These are phyloP conservation scores for Yoshiicerus persimilis DNA, from an alignment of 1,140 invertebrate genomes.

Conservation along the genomic window DNA sequence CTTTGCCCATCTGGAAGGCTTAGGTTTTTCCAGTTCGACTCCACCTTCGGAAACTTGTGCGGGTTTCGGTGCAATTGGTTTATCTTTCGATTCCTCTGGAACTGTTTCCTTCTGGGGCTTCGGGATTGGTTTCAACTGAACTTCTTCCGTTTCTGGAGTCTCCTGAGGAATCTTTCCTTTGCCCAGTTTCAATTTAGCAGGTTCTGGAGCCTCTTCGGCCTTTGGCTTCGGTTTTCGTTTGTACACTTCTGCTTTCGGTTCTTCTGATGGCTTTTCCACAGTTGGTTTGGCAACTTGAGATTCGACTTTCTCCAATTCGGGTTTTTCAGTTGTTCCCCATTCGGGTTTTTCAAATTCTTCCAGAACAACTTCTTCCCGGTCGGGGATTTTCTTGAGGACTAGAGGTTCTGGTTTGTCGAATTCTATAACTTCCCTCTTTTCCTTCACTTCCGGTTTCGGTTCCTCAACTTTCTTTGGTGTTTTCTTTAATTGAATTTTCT, in stretches of 20 bases:
- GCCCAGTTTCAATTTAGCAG: conserved; percentile 43
- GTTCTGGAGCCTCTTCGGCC: neutral
- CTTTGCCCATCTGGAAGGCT: neutral
- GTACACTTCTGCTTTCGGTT: neutral
- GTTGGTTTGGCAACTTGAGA: too few species aligned
- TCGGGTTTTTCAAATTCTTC: conserved; percentile 8
- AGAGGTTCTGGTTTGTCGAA: neutral
- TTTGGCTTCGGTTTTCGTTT: neutral
- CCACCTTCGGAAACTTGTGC: neutral
- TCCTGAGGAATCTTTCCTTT: conserved; percentile 50
- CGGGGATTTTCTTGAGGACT: neutral
- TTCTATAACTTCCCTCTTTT: neutral
- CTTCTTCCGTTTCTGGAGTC: conserved; percentile 18
- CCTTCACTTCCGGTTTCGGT: neutral
- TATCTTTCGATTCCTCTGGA: neutral
- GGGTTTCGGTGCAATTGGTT: neutral
- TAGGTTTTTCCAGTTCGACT: conserved; percentile 24
- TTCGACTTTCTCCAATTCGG: neutral
- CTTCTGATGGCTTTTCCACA: neutral
- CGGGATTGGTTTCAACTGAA: conserved; percentile 40
- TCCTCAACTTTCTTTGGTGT: neutral
- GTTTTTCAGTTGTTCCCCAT: neutral
- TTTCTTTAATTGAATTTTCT: neutral
- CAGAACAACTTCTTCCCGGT: neutral
- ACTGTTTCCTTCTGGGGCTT: neutral